Conservation (phyloP, 1,140 invertebrate genomes). For the Gonioctena quinquepunctata region DNA sequence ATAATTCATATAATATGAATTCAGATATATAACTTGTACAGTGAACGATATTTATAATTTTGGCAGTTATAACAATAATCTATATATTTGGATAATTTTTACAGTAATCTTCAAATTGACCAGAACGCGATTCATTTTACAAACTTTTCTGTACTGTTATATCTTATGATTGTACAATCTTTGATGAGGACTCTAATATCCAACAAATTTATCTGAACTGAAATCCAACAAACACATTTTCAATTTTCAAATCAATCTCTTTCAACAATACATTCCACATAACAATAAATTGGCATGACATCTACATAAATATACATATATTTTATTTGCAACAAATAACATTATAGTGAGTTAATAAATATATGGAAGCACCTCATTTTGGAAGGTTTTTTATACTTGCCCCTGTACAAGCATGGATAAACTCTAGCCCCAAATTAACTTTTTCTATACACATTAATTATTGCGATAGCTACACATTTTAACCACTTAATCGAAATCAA, state of each 20-base stretch:
- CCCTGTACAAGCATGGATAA: slow-evolving; percentile 2
- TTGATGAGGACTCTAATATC: too few species aligned
- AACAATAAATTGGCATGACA: background rate
- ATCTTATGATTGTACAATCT: too few species aligned
- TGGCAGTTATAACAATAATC: background rate
- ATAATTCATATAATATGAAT: too few species aligned
- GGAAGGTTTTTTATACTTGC: slow-evolving; percentile 2
- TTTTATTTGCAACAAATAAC: background rate
- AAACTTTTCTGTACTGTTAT: too few species aligned
- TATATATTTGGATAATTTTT: too few species aligned
- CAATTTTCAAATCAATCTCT: background rate
- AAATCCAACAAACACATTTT: too few species aligned
- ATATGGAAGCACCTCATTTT: slow-evolving; percentile 8
- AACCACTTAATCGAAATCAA: slow-evolving; percentile 29
- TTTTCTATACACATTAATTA: slow-evolving; percentile 39
- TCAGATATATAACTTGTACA: too few species aligned
- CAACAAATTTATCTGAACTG: too few species aligned
- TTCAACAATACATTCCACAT: background rate
- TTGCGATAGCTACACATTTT: slow-evolving; percentile 55
- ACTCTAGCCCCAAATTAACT: background rate
- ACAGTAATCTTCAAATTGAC: too few species aligned
- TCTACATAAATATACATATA: background rate
- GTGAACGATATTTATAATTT: background rate
- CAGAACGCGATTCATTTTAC: too few species aligned
- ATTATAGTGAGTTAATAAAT: slow-evolving; percentile 1